Conservation (phyloP, 2,113 vertebrate species). For the Dicerorhinus sumatrensis region DNA sequence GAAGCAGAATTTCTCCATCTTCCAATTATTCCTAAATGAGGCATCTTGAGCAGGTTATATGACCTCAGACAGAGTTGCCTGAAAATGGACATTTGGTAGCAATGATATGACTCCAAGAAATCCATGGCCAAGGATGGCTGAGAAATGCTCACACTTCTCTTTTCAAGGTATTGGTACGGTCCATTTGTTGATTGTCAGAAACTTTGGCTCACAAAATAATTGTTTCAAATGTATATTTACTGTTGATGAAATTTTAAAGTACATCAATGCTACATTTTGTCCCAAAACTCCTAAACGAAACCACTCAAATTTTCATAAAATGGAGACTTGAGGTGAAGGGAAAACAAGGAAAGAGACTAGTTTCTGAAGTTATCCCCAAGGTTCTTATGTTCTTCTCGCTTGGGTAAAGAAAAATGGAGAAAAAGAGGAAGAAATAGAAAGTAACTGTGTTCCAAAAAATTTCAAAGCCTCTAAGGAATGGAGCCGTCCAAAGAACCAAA, state of each 20-base stretch:
- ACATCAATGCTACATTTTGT: background rate
- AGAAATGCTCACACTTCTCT: conserved; percentile 29
- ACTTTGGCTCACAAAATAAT: background rate
- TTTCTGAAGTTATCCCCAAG: background rate
- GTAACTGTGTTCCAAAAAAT: background rate
- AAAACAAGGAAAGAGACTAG: background rate
- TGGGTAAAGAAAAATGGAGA: background rate
- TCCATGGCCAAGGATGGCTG: background rate
- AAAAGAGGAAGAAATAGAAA: background rate
- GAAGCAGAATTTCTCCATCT: background rate
- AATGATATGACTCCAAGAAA: background rate
- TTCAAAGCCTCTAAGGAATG: background rate
- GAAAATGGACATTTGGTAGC: background rate
- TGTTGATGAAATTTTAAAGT: background rate
- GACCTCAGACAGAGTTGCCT: background rate
- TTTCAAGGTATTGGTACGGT: background rate
- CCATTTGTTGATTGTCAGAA: background rate
- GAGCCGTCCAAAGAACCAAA: background rate
- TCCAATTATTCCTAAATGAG: conserved; percentile 8
- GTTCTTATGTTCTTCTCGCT: background rate
- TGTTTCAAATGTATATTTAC: conserved; percentile 7
- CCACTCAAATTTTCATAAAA: background rate
- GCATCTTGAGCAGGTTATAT: background rate
- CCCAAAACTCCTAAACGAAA: background rate
- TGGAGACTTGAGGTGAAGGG: background rate